Base-by-base conservation (phyloP, 1,140 invertebrate genomes). In the Neodiprion lecontei region DNA sequence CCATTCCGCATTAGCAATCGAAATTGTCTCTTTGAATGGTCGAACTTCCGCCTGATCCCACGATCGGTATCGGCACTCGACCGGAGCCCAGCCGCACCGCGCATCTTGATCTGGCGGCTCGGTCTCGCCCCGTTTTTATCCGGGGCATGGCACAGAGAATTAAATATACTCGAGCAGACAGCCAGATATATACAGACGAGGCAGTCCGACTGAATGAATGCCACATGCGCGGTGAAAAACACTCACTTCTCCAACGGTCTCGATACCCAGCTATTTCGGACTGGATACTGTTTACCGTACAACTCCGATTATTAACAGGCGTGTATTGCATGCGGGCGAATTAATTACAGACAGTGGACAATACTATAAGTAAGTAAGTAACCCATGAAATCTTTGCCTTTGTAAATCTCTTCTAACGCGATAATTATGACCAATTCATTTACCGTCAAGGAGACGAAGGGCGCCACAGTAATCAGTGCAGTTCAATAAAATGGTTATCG, bases 61-160 rank as follows among this genome's bases (percentile, higher is more conserved):
- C 53, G 53, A 61, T 61, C 53, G 11, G 53, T 61, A 61, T 61
- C 53, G 53, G 53, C n/a, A 61, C 53, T 61, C 11, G 53, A 14
- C 53, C 53, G 11, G 11, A 17, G 53, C 53, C 53, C 53, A 61
- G 53, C 53, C 53, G 53, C 28, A 40, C 17, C 17, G 17, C 5
- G 28, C 53, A 61, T 61, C 53, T 61, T 61, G 53, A 61, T 61
- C 53, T 61, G 53, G 4, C 53, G 11, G 28, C 28, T 40, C 28
- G 53, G 53, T 61, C 53, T 61, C 53, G 53, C 53, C 53, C 53
- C 53, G 53, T 61, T 61, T 61, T 61, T 61, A 61, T 61, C 53
- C n/a, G 53, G n/a, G 53, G 53, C 53, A 14, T 17, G 53, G 53
- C 53, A 14, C 53, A 61, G 11, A 12, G 53, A 61, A 61, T 61